These are phyloP conservation scores for Xerus rutilus DNA, from an alignment of 2,797 vertebrate genomes.

Conservation along the genomic window DNA sequence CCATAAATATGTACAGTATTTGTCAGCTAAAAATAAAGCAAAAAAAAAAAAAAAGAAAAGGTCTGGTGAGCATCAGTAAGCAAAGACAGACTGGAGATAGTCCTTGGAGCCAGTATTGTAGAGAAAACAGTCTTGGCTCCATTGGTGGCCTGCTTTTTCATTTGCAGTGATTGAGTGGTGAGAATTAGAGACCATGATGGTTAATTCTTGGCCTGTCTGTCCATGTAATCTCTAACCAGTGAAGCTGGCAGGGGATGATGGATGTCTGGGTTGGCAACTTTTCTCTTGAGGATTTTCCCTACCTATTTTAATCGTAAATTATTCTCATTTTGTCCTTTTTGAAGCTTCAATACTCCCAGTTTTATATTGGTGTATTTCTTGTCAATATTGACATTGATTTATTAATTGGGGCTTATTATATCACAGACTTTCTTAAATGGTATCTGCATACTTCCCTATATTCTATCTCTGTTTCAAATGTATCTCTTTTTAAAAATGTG, in stretches of 20 bases:
- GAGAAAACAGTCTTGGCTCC: not conserved
- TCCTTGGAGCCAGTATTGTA: not conserved
- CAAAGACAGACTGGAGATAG: not conserved
- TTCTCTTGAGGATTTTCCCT: not conserved
- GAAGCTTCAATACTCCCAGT: not conserved
- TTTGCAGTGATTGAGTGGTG: not conserved
- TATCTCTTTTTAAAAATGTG: constrained; percentile 34
- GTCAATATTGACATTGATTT: not conserved
- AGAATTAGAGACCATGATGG: not conserved
- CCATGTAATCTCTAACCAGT: not conserved
- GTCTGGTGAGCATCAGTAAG: not conserved
- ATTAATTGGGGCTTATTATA: not conserved
- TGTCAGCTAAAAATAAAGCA: not conserved
- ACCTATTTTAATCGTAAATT: not conserved
- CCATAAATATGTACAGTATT: not conserved
- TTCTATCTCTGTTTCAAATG: not conserved
- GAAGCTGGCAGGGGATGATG: not conserved
- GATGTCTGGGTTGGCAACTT: not conserved
- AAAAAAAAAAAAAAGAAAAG: not conserved
- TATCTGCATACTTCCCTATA: not conserved
- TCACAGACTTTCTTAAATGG: not conserved
- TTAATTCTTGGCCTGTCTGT: not conserved
- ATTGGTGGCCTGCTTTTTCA: not conserved
- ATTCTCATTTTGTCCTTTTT: not conserved
- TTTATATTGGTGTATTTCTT: not conserved